Evolutionary conservation across 2,797 vertebrate genomes (phyloP), one percentile per base, ranked within the genome.

Genomic region (Serranus cabrilla): DNA sequence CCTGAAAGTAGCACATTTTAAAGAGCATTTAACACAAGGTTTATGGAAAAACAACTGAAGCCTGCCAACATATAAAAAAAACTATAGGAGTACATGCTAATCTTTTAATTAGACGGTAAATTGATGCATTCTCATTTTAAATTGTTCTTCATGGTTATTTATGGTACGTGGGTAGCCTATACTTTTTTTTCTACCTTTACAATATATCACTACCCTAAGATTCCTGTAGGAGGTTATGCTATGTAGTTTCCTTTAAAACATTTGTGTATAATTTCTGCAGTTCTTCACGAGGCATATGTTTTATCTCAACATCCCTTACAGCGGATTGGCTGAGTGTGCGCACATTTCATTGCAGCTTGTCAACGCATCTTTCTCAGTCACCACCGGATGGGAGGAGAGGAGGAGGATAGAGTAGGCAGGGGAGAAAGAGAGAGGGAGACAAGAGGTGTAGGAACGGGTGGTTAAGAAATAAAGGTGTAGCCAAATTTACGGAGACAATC

Each of bases 261-360:
- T 62, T 20, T 21, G 9, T 39, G 1, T 45, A 4, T 64, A 18
- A 78, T 74, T 74, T 59, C 16, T 64, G 47, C 63, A 23, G 16
- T 49, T 67, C 55, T 75, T 20, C 40, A 21, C 64, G 10, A 55
- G 34, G 50, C 72, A 49, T 74, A 58, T 55, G 43, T 86, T 85
- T 77, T 71, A 72, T 81, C 66, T 27, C 72, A 70, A 23, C 81
- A 82, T 82, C 67, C 56, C 65, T 67, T 80, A 27, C 71, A 76
- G 84, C 68, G 59, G 90, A 93, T 89, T 92, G 92, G 91, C 79
- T 84, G 85, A 65, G 56, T 71, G 68, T 83, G 90, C 84, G 84
- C 87, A 86, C 84, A 87, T 87, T 88, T 92, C 83, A 80, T 87
- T 91, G 91, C 92, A 81, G 88, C 78, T 84, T 89, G 91, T 91